These are phyloP conservation scores for Anthoscopus minutus DNA, from an alignment of 2,113 vertebrate genomes.

Conservation along the genomic window DNA sequence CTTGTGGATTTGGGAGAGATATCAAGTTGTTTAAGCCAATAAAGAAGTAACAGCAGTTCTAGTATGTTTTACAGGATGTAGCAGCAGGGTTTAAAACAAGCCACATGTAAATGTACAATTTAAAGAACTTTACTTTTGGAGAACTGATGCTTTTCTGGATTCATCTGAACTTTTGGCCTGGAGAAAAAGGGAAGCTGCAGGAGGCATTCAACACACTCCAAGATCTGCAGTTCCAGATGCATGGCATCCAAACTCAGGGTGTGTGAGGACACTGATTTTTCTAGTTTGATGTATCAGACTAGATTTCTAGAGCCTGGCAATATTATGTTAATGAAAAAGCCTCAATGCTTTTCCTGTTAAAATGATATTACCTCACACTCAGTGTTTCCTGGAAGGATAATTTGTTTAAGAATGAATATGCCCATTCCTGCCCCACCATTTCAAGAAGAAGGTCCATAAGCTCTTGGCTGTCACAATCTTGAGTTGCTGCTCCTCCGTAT, in stretches of 20 bases:
- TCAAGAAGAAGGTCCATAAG: neutral
- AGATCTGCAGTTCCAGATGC: neutral
- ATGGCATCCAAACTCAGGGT: neutral
- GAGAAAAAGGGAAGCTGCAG: neutral
- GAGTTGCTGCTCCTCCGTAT: neutral
- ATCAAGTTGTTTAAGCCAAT: slow-evolving; percentile 1
- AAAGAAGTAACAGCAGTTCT: neutral
- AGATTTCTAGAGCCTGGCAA: neutral
- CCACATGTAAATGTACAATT: neutral
- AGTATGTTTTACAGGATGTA: neutral
- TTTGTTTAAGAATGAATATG: neutral
- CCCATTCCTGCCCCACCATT: neutral
- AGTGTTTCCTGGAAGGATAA: neutral
- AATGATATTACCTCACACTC: neutral
- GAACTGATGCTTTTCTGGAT: neutral
- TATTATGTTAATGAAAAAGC: neutral
- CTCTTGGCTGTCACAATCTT: neutral
- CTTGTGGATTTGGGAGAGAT: neutral
- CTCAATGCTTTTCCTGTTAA: neutral
- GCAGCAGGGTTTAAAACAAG: neutral
- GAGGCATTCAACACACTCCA: neutral
- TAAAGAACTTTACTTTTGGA: neutral
- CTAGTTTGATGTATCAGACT: neutral
- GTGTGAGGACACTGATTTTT: neutral
- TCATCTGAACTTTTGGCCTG: neutral